Conservation (phyloP, 2,888 invertebrate species). For the Amaurobius ferox region DNA sequence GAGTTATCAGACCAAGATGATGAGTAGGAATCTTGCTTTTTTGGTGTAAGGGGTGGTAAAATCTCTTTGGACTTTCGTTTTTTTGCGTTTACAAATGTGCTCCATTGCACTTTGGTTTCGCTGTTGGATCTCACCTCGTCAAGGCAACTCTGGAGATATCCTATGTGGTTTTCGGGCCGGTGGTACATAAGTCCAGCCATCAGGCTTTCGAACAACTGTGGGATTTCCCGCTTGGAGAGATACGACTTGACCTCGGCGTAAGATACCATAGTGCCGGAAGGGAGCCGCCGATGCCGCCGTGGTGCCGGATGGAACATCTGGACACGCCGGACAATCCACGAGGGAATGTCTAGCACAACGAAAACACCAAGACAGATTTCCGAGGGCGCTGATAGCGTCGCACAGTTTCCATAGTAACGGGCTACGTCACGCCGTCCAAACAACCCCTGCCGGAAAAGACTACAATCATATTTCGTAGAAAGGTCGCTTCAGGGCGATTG, state of each 20-base stretch:
- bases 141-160: conserved; percentile 61
- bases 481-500: conserved; percentile 55
- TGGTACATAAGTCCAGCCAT: conserved; percentile 72
- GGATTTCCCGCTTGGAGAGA: conserved; percentile 67
- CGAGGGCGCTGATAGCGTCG: conserved; percentile 3
- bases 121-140: conserved; percentile 52
- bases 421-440: conserved; percentile 55
- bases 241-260: conserved; percentile 70
- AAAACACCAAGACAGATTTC: neutral
- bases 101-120: conserved; percentile 61
- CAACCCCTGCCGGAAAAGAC: conserved; percentile 7
- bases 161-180: conserved; percentile 65
- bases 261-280: conserved; percentile 62
- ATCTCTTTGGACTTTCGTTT: conserved; percentile 58
- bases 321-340: neutral
- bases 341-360: neutral
- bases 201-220: conserved; percentile 66
- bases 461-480: conserved; percentile 39
- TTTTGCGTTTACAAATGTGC: conserved; percentile 62
- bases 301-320: conserved; percentile 54
- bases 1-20: conserved; percentile 60
- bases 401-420: conserved; percentile 24
- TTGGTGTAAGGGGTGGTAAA: conserved; percentile 46
- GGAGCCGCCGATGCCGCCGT: conserved; percentile 44
- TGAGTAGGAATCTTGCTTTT: conserved; percentile 49